Base-by-base conservation (phyloP, 2,888 invertebrate species). In the Megaustenia siamemsis region DNA sequence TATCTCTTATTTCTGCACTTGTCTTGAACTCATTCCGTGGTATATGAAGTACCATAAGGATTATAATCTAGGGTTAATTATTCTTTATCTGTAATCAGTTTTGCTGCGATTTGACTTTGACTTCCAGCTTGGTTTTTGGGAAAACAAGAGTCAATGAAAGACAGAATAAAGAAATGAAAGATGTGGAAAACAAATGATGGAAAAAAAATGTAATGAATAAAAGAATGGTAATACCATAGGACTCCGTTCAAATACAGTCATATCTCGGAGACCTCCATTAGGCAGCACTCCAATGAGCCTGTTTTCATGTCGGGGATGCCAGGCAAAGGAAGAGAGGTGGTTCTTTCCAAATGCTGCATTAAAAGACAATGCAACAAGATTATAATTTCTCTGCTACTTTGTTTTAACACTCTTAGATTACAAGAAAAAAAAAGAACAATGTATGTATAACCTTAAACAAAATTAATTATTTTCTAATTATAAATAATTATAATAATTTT, bases 251-350 rank as follows among this genome's bases (percentile, higher is more conserved):
- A 96, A 96, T 87, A 97, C 96, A 53, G 95, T 96, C 92, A 96
- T 96, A 94, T 97, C 97, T 68, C 95, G 95, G 63, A 97, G 94
- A 28, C 94, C 93, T 68, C 96, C 96, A 95, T 93, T 94, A 1
- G 95, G 92, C n/a, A 95, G 95, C 76, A 96, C 96, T 0, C 96
- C 96, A 80, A 97, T 94, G 88, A 97, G 94, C 53, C 97, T 94
- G 91, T 97, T 97, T 93, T 96, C 96, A 91, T 97, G 96, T 6
- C 95, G 95, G 1, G 97, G 96, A 94, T 98, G 98, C 97, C 98
- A 98, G 56, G 96, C 96, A 94, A 97, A 97, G 86, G 97, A 96
- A 18, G 96, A 96, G 24, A 97, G 66, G 21, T 75, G 69, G 43
- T 68, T 76, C 45, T 86, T 83, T 18, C 94, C 69, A 86, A 87